phyloP scores from a whole-genome alignment of 2,797 vertebrate species.

The Nasua narica region DNA sequence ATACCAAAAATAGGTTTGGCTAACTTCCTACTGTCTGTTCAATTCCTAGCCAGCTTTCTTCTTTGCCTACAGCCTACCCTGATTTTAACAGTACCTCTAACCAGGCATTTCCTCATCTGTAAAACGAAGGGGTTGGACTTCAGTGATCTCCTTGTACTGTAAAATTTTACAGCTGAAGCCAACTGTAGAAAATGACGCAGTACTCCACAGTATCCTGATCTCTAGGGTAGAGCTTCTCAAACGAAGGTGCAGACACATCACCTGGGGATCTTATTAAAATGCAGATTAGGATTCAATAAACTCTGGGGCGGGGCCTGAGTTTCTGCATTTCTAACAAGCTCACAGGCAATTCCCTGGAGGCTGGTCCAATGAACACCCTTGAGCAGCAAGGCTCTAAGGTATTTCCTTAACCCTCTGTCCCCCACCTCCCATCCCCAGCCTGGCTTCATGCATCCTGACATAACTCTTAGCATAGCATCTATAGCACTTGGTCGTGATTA shows the following conservation, averaged over 20 bases:
- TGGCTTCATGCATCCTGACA: neutral
- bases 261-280: constrained; percentile 51
- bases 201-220: neutral
- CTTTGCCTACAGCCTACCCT: constrained; percentile 17
- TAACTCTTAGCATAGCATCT: neutral
- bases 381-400: neutral
- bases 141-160: neutral
- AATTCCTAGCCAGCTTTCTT: constrained; percentile 31
- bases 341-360: neutral
- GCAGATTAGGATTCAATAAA: neutral
- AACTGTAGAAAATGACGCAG: constrained; percentile 26
- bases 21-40: constrained; percentile 21
- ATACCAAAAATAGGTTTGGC: constrained; percentile 43
- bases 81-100: constrained; percentile 16
- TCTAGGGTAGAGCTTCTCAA: constrained; percentile 29
- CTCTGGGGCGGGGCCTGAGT: neutral
- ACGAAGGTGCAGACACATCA: constrained; percentile 30
- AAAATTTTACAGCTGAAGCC: constrained; percentile 8
- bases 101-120: constrained; percentile 9
- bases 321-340: constrained; percentile 43
- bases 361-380: neutral
- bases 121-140: neutral
- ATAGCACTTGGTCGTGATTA: neutral
- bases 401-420: neutral
- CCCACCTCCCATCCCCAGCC: neutral